A percentile compares a stretch with the other conserved stretches of the same genome.
phyloP scores from a whole-genome alignment of 2,888 invertebrate genomes.

The Philonicus albiceps region DNA sequence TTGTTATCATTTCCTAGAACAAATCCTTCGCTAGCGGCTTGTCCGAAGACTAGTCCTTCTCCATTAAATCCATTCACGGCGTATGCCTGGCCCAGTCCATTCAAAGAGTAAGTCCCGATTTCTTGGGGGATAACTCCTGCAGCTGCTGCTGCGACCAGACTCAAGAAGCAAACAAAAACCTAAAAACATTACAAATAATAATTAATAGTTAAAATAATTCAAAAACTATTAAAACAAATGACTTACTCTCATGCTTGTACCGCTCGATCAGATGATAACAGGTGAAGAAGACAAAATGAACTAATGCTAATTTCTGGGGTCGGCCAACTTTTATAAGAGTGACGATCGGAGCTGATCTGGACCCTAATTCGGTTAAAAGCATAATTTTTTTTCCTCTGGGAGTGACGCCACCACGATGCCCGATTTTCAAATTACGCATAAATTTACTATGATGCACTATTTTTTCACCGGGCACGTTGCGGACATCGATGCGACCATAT shows the following conservation, averaged over 20 bases:
- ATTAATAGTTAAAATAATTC: background rate
- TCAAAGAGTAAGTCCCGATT: background rate
- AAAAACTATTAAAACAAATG: background rate
- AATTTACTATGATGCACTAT: background rate
- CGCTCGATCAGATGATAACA: background rate
- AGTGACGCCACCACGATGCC: background rate
- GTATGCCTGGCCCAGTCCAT: background rate
- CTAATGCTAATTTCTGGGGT: background rate
- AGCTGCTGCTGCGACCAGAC: background rate
- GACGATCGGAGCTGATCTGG: background rate
- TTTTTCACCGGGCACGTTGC: background rate
- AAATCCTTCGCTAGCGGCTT: background rate
- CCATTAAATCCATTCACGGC: background rate
- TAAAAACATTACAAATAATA: background rate
- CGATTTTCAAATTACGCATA: background rate
- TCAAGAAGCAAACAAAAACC: constrained; percentile 5
- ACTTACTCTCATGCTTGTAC: constrained; percentile 21
- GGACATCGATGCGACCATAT: background rate
- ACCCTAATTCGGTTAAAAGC: background rate
- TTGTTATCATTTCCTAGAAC: background rate
- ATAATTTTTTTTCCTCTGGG: background rate
- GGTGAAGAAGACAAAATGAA: background rate
- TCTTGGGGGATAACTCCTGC: background rate
- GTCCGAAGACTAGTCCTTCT: background rate
- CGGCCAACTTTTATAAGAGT: constrained; percentile 17